Percentiles rank a stretch among this genome's conserved stretches.
Evolutionary conservation across 1,140 invertebrate genomes (phyloP).

Genomic region (Stegodyphus dumicola): DNA sequence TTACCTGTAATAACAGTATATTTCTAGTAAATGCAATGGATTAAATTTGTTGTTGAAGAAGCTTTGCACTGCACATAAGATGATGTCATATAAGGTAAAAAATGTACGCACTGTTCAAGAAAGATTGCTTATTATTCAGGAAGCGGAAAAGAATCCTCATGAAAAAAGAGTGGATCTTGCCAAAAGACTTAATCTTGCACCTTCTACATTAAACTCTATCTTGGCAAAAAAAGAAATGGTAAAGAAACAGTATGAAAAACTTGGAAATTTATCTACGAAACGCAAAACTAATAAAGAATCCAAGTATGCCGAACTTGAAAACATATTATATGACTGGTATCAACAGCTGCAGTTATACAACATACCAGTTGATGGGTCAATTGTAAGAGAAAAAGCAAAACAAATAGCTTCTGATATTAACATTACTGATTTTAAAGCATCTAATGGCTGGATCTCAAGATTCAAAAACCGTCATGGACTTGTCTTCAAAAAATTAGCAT

Average conservation of each 20-base stretch:
- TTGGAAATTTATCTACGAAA: background rate
- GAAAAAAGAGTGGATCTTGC: background rate
- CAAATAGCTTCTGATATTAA: background rate
- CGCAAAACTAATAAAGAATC: background rate
- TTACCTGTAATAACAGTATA: too few species aligned
- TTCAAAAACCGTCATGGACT: conserved; percentile 14
- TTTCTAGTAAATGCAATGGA: too few species aligned
- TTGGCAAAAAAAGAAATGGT: background rate
- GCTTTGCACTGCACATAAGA: too few species aligned
- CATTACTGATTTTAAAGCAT: background rate
- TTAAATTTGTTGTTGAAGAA: too few species aligned
- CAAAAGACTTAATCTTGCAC: background rate
- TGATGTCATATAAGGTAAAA: background rate
- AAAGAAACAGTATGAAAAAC: background rate
- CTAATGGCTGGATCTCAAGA: conserved; percentile 6
- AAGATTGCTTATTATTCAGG: background rate
- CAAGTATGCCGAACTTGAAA: background rate
- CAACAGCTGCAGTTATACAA: background rate
- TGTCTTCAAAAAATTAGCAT: background rate
- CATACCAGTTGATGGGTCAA: background rate
- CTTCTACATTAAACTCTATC: conserved; percentile 11
- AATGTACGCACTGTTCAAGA: conserved; percentile 22
- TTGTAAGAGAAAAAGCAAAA: background rate
- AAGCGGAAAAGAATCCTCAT: background rate
- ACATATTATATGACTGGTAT: background rate